Base-by-base conservation (phyloP, 2,888 invertebrate genomes). In the Caenorhabditis doughertyi region DNA sequence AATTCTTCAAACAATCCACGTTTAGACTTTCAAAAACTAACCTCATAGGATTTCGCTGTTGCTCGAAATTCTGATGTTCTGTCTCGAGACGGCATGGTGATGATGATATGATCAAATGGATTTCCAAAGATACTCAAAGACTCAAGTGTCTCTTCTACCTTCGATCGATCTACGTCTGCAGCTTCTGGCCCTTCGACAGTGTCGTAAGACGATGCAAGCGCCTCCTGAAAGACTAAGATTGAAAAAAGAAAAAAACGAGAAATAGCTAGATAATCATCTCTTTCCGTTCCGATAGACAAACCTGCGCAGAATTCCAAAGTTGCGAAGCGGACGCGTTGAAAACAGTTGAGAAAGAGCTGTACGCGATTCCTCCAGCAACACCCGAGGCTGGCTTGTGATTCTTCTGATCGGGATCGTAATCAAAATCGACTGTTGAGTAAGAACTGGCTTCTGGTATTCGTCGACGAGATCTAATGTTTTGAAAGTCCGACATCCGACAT, bases 51-150 rank as follows among this genome's bases (percentile, higher is more conserved):
- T 79, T 92, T 91, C 18, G 89, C 89, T 7, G 90, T 89, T 8
- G 90, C 89, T 7, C 85, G 81, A 71, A 92, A 92, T 70, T 92
- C 92, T 16, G 83, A 71, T 11, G 92, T 92, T 70, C 92, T 84
- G 79, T 92, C 92, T 13, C 90, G 79, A 32, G 87, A 89, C 25
- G 91, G 91, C 91, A 91, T 91, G 11, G 88, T 89, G 82, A 89
- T 79, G 47, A 65, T 39, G 8, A 87, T 71, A 11, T 49, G 55
- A 58, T 86, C 86, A 16, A 84, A 51, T 8, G 83, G 86, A 58
- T 74, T 81, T 55, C 86, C 86, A 55, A 70, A 86, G 44, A 86
- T 81, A 29, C 73, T 68, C 35, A 86, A 60, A 11, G 81, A 65
- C 0, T 83, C 82, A 21, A 87, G 79, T 23, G 68, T 21, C 64